phyloP scores from a whole-genome alignment of 2,797 vertebrate genomes.

The Onychomys arenicola region DNA sequence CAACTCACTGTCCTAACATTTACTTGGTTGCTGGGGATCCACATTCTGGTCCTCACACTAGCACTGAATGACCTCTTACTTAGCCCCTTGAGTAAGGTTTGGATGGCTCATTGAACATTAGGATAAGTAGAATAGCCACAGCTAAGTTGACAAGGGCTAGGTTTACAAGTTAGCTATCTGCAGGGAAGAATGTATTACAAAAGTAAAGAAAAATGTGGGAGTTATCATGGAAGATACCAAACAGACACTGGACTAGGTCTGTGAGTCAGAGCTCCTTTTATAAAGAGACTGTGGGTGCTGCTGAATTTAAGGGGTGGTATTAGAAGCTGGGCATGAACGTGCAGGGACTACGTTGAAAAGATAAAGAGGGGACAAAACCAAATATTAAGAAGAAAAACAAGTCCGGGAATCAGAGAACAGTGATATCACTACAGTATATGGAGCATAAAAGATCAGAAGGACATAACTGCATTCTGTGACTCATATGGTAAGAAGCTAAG shows the following conservation, averaged over 20 bases:
- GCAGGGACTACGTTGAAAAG: not conserved
- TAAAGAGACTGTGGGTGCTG: not conserved
- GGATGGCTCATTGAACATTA: not conserved
- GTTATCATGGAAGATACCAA: constrained; percentile 28
- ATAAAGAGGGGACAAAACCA: not conserved
- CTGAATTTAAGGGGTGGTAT: not conserved
- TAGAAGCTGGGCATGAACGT: not conserved
- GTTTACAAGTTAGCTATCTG: constrained; percentile 2
- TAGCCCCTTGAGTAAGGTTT: not conserved
- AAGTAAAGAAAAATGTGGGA: not conserved
- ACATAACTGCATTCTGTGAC: not conserved
- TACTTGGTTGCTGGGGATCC: not conserved
- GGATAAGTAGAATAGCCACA: not conserved
- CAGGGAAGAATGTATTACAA: not conserved
- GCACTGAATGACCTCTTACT: not conserved
- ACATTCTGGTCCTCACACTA: not conserved
- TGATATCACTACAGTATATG: not conserved
- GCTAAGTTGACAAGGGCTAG: not conserved
- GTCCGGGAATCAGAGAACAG: not conserved
- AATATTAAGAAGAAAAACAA: not conserved
- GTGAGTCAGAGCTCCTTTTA: not conserved
- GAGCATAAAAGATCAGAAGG: not conserved
- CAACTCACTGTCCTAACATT: not conserved
- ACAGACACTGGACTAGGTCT: not conserved
- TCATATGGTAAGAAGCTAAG: not conserved